A percentile compares a stretch with the other conserved stretches of the same genome.
These are phyloP conservation scores for Camelus dromedarius DNA, from an alignment of 2,113 vertebrate genomes.

Conservation along the genomic window DNA sequence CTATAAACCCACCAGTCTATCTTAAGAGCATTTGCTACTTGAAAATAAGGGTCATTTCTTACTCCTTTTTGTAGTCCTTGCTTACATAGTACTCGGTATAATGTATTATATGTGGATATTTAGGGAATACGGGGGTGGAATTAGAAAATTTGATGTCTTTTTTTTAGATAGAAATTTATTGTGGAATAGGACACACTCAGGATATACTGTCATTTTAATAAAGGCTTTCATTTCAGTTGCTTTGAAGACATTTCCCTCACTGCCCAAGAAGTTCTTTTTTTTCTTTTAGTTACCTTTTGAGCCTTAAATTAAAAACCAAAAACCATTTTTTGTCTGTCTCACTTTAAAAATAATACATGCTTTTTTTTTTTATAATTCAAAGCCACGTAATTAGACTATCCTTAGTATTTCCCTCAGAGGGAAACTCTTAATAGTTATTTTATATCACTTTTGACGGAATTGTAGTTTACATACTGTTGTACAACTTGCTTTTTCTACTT, in stretches of 20 bases:
- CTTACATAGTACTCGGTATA: neutral
- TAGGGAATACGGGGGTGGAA: neutral
- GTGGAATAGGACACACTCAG: neutral
- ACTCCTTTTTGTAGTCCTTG: neutral
- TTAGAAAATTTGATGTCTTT: neutral
- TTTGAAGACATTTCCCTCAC: neutral
- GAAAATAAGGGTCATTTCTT: neutral
- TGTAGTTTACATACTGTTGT: neutral
- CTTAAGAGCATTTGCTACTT: neutral
- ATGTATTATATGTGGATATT: neutral
- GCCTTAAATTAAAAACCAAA: neutral
- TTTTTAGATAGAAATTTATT: neutral
- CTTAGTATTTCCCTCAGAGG: neutral
- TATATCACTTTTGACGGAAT: neutral
- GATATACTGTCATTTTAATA: neutral
- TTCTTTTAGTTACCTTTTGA: constrained; percentile 8
- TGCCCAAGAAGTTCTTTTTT: neutral
- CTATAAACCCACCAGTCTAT: neutral
- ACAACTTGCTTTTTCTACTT: neutral
- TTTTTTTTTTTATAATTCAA: constrained; percentile 21
- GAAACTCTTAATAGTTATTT: neutral
- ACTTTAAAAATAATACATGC: neutral
- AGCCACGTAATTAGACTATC: neutral
- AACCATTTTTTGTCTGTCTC: neutral
- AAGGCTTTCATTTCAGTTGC: neutral